phyloP scores from a whole-genome alignment of 2,797 vertebrate species.

The Paguma larvata region DNA sequence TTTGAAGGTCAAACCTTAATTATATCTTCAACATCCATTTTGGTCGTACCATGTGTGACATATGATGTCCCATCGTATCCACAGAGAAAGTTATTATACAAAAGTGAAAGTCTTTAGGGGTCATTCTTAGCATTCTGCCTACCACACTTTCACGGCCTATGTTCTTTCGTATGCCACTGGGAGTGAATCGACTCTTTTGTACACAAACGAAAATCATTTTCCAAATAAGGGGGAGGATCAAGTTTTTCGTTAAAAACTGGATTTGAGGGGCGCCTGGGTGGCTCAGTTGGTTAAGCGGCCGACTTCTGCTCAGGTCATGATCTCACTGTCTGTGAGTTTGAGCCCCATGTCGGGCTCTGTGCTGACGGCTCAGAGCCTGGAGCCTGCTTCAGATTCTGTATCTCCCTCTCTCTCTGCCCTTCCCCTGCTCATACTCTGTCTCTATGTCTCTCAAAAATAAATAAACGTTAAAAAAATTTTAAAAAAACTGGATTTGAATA shows the following conservation, averaged over 20 bases:
- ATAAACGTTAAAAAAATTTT: too few relatives aligned
- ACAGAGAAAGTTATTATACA: not conserved
- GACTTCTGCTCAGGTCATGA: too few relatives aligned
- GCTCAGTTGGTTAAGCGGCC: too few relatives aligned
- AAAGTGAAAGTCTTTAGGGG: not conserved
- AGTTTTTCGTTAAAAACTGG: conserved; percentile 13
- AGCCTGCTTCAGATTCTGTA: too few relatives aligned
- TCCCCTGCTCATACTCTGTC: too few relatives aligned
- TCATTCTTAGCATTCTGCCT: not conserved
- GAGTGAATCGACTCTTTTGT: not conserved
- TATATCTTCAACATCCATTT: not conserved
- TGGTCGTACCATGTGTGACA: rapidly evolving
- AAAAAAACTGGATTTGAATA: not conserved
- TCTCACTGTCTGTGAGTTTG: too few relatives aligned
- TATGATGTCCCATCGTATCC: not conserved
- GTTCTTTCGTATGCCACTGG: not conserved
- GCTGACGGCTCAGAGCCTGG: too few relatives aligned
- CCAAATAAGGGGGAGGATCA: not conserved
- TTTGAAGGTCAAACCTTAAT: conserved; percentile 50
- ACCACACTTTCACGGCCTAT: not conserved
- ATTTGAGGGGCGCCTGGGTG: too few relatives aligned
- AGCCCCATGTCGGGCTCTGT: too few relatives aligned
- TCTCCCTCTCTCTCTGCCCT: too few relatives aligned
- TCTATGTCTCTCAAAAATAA: too few relatives aligned
- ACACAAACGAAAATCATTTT: not conserved